Conservation (phyloP, 2,797 vertebrate species). For the Sebastes elongatus region DNA sequence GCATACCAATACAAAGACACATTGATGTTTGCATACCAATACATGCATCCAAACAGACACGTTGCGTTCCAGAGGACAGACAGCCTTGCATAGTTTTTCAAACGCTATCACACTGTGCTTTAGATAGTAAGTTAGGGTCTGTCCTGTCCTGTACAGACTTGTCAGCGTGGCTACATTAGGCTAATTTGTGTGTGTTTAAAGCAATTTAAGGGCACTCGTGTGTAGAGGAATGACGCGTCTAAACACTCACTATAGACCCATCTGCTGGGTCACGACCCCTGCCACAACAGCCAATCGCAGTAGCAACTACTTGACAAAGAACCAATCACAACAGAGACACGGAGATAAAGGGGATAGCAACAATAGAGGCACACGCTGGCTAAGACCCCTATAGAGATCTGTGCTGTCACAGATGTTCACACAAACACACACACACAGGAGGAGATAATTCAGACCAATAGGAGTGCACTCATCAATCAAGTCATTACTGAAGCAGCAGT, state of each 20-base stretch:
- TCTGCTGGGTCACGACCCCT: slow-evolving; percentile 75
- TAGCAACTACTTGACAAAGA: slow-evolving; percentile 58
- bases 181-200: slow-evolving; percentile 28
- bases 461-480: slow-evolving; percentile 36
- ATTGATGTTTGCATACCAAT: slow-evolving; percentile 65
- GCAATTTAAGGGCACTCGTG: slow-evolving; percentile 22
- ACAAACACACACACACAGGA: slow-evolving; percentile 13
- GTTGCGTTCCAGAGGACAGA: slow-evolving; percentile 19
- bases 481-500: slow-evolving; percentile 10
- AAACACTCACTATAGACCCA: slow-evolving; percentile 57
- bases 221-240: slow-evolving; percentile 55
- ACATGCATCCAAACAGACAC: slow-evolving; percentile 22
- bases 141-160: background rate
- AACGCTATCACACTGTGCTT: background rate
- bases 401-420: slow-evolving; percentile 53
- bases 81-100: background rate
- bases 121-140: background rate
- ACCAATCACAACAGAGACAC: slow-evolving; percentile 65
- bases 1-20: slow-evolving; percentile 64
- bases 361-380: slow-evolving; percentile 75
- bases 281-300: slow-evolving; percentile 62
- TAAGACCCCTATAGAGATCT: slow-evolving; percentile 9
- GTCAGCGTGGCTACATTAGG: background rate
- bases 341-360: slow-evolving; percentile 55
- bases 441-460: slow-evolving; percentile 10